Conservation (phyloP, 2,113 vertebrate genomes). For the Sebastes schlegelii region DNA sequence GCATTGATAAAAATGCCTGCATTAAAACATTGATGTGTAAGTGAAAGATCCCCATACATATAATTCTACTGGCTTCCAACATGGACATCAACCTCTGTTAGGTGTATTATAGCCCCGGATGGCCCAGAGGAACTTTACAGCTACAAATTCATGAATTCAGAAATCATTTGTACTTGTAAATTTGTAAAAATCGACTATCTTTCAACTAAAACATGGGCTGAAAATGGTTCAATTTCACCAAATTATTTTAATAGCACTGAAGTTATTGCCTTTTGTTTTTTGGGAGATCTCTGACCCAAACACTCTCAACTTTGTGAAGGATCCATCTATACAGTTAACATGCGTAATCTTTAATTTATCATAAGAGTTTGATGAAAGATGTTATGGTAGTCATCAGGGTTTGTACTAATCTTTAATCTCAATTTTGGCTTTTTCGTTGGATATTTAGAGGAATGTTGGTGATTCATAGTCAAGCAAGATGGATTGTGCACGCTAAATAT, state of each 20-base stretch:
- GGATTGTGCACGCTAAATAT: conserved; percentile 16
- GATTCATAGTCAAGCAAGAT: neutral
- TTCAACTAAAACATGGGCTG: conserved; percentile 43
- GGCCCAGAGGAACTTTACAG: conserved; percentile 1
- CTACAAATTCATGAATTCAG: conserved; percentile 21
- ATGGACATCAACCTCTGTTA: conserved; percentile 14
- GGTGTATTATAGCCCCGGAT: conserved; percentile 5
- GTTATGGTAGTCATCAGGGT: neutral
- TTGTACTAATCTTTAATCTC: neutral
- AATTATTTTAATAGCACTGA: conserved; percentile 56
- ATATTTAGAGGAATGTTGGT: neutral
- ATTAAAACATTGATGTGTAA: conserved; percentile 12
- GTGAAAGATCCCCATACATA: conserved; percentile 2
- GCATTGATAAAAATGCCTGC: neutral
- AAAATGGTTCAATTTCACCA: conserved; percentile 33
- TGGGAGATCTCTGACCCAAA: conserved; percentile 1
- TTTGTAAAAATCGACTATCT: conserved; percentile 51
- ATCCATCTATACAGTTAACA: conserved; percentile 24
- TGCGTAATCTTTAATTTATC: conserved; percentile 46
- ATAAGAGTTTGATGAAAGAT: conserved; percentile 3
- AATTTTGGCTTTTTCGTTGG: neutral
- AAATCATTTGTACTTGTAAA: conserved; percentile 44
- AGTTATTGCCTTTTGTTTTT: conserved; percentile 59
- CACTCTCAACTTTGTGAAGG: conserved; percentile 33
- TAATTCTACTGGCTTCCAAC: conserved; percentile 5